Base-by-base conservation (phyloP, 2,113 vertebrate genomes). In the Pardalotus punctatus region DNA sequence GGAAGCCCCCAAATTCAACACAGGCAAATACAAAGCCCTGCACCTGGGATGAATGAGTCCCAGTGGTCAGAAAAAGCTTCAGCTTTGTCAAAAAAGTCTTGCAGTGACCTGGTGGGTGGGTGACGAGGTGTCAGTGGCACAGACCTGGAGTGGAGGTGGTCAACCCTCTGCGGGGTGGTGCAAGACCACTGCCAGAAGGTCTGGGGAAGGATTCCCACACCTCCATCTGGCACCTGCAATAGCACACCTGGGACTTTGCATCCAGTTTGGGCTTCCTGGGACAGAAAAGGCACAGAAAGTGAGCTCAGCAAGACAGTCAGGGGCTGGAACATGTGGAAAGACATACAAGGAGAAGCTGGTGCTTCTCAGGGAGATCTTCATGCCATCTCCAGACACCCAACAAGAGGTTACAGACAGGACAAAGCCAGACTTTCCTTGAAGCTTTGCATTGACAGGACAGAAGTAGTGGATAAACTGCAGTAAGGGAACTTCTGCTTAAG, bases 51-150 rank as follows among this genome's bases (percentile, higher is more conserved):
- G 10, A 56, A 88, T 0, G 1, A 28, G 33, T 12, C 25, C 31
- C 35, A 31, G 35, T 2, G 10, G 16, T 31, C 29, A 80, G 61
- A 43, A 64, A 56, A 36, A 50, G 24, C 19, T 50, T 27, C 3
- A 48, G 48, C 18, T 42, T 14, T 31, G 40, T 3, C 48, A 22
- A 23, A 31, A 42, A 62, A 33, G 14, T 29, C 50, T 47, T 69
- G 47, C 36, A 65, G 56, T 0, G 0, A 61, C 11, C 22, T 40
- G 8, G 28, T 27, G 10, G 22, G 14, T 1, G 5, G 72, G 31
- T 23, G 18, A 57, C 33, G n/a, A 73, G 56, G 8, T 53, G 50
- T 7, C 5, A 4, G 56, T 12, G 25, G 53, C 43, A 69, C 35
- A 38, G 18, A 54, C 5, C 45, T 54, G 42, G 38, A 76, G 38